Conservation (phyloP, 23 tunicate species). For the Halocynthia aurantium region DNA sequence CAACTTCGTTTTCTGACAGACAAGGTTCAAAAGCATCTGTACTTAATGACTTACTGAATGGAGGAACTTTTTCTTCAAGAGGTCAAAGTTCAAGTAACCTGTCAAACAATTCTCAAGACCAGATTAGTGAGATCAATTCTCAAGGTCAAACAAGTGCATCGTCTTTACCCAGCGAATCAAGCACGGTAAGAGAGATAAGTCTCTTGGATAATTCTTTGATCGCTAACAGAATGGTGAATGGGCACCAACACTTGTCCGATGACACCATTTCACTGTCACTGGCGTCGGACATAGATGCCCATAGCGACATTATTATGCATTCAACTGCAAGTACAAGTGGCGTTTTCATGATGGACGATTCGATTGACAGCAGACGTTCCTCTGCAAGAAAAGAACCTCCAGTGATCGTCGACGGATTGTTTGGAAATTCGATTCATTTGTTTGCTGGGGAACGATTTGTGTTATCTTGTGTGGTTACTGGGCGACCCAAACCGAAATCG, state of each 20-base stretch:
- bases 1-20: background rate
- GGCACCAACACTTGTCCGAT: background rate
- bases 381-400: conserved; percentile 19
- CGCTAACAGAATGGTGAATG: background rate
- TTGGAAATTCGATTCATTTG: background rate
- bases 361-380: conserved; percentile 20
- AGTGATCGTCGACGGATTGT: background rate
- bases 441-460: conserved; percentile 14
- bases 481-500: conserved; percentile 52
- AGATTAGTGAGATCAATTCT: background rate
- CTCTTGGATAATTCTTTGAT: background rate
- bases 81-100: background rate
- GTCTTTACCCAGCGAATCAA: background rate
- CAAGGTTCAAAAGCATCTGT: background rate
- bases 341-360: conserved; percentile 31
- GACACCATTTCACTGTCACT: conserved; percentile 1
- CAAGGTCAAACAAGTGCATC: background rate
- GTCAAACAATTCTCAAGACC: background rate
- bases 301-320: conserved; percentile 14
- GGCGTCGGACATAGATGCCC: background rate
- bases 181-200: background rate
- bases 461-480: conserved; percentile 53
- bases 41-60: background rate
- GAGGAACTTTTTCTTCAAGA: background rate
- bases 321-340: conserved; percentile 29